Conservation (phyloP, 2,888 invertebrate species). For the Clunio marinus region DNA sequence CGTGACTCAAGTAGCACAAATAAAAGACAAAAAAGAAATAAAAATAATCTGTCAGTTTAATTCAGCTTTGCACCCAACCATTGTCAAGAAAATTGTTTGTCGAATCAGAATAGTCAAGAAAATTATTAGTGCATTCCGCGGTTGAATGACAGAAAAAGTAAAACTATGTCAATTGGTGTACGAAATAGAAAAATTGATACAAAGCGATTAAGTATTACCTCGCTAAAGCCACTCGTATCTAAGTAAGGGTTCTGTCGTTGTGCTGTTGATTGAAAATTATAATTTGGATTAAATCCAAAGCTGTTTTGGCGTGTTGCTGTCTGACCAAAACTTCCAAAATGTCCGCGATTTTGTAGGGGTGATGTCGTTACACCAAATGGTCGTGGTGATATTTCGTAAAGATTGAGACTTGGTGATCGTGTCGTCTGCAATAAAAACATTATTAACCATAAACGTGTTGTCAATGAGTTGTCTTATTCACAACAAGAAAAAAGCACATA, state of each 20-base stretch:
- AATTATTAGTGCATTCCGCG: slow-evolving; percentile 24
- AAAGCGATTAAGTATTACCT: slow-evolving; percentile 20
- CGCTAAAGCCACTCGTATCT: slow-evolving; percentile 16
- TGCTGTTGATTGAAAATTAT: neutral
- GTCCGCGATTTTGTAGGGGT: slow-evolving; percentile 22
- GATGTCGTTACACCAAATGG: slow-evolving; percentile 45
- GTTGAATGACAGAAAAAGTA: slow-evolving; percentile 6
- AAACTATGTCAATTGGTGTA: slow-evolving; percentile 2
- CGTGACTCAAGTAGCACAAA: slow-evolving; percentile 33
- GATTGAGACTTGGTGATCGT: slow-evolving; percentile 49
- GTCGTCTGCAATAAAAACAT: slow-evolving; percentile 45
- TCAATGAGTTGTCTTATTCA: too few relatives aligned
- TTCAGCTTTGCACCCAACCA: neutral
- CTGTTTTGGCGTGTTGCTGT: neutral
- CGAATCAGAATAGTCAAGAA: slow-evolving; percentile 15
- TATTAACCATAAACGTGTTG: neutral
- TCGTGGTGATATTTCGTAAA: slow-evolving; percentile 51
- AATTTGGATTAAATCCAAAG: neutral
- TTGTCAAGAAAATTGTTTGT: slow-evolving; percentile 23
- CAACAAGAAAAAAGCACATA: too few relatives aligned
- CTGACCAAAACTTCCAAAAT: slow-evolving; percentile 24
- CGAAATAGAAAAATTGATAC: neutral
- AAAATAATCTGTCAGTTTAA: neutral
- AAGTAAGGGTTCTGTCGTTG: slow-evolving; percentile 26
- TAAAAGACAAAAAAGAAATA: neutral